Conservation (phyloP, 2,888 invertebrate genomes). For the Pyrocoelia pectoralis region DNA sequence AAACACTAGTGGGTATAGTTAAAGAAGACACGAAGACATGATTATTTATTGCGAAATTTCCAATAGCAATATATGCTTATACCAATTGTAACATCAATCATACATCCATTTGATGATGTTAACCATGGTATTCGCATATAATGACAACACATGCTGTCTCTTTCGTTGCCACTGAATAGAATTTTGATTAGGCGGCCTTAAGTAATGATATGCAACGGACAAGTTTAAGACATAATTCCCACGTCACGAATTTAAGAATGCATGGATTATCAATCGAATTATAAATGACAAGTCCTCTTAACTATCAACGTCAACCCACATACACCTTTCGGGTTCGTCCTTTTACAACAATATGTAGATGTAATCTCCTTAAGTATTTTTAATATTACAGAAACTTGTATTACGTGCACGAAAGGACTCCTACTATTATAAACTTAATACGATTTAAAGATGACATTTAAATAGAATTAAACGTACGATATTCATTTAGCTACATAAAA, state of each 20-base stretch:
- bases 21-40: too few relatives aligned
- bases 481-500: slow-evolving; percentile 5
- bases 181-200: too few relatives aligned
- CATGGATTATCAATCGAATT: slow-evolving; percentile 37
- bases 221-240: neutral
- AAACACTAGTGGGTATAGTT: too few relatives aligned
- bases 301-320: slow-evolving; percentile 37
- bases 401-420: slow-evolving; percentile 20
- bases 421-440: slow-evolving; percentile 18
- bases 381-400: slow-evolving; percentile 27
- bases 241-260: slow-evolving; percentile 15
- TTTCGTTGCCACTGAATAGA: too few relatives aligned
- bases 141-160: too few relatives aligned
- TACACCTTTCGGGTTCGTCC: slow-evolving; percentile 30
- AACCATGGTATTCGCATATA: too few relatives aligned
- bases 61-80: too few relatives aligned
- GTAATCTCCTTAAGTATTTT: slow-evolving; percentile 35
- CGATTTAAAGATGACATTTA: slow-evolving; percentile 20
- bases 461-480: slow-evolving; percentile 7
- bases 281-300: slow-evolving; percentile 38
- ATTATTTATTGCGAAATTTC: too few relatives aligned
- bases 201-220: neutral
- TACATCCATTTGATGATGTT: too few relatives aligned
- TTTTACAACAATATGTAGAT: slow-evolving; percentile 37
- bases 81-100: too few relatives aligned